A percentile compares a stretch with the other conserved stretches of the same genome.
Conservation (phyloP, 2,888 invertebrate genomes). For the Phytoseiulus persimilis region DNA sequence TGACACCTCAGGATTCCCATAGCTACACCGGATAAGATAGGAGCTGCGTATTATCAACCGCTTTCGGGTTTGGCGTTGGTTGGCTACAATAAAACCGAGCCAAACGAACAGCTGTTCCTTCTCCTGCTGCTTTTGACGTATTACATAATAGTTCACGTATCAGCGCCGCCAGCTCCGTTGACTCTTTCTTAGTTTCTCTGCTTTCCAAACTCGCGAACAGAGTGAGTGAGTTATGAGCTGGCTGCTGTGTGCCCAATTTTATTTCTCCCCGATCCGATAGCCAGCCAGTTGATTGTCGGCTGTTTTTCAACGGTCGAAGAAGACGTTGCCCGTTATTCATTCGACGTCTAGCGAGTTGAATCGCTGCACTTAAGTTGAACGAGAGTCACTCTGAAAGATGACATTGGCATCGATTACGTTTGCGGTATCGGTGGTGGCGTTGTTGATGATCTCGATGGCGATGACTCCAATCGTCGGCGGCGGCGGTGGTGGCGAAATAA, state of each 20-base stretch:
- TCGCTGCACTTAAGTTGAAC: neutral
- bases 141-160: conserved; percentile 5
- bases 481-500: neutral
- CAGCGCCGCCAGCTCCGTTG: neutral
- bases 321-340: neutral
- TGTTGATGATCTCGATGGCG: neutral
- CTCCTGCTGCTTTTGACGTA: neutral
- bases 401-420: neutral
- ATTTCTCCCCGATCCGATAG: neutral
- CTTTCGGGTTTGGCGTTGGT: neutral
- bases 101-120: neutral
- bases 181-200: neutral
- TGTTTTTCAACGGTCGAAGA: neutral
- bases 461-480: neutral
- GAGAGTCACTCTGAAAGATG: neutral
- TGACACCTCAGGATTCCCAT: neutral
- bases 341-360: neutral
- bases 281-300: neutral
- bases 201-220: neutral
- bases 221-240: neutral
- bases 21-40: neutral
- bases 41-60: neutral
- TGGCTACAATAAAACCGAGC: neutral
- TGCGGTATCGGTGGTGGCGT: neutral
- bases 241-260: neutral